Base-by-base conservation (phyloP, 2,797 vertebrate genomes). In the Sebastes taczanowskii region DNA sequence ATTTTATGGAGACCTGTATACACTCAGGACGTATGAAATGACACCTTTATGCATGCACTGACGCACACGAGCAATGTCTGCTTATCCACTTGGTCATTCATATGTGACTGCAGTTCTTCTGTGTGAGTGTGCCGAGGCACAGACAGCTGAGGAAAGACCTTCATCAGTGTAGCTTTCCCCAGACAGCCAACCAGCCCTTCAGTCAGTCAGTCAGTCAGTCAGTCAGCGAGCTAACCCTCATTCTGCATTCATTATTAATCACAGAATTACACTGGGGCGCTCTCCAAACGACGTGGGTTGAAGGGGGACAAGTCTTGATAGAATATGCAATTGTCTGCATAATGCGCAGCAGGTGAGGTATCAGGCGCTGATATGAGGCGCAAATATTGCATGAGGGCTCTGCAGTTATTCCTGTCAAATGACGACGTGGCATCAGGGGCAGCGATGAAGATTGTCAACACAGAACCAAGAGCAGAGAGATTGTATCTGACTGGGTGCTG, bases 161-260 rank as follows among this genome's bases (percentile, higher is more conserved):
- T 92, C 90, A 93, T 94, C 90, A 83, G 77, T 72, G 82, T 46
- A 71, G 60, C 83, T 18, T 49, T 89, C 86, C 83, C 80, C 83
- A 90, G 91, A 84, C 78, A 88, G 65, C 64, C 79, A 82, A 80
- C 76, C 80, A 82, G 80, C 74, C 73, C 82, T 82, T 84, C 80
- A 80, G 79, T 89, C 86, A 86, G 73, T 84, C 34, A 30, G 30
- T 84, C 34, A 30, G 30, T 32, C 80, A 80, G 78, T 89, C 85
- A 86, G 72, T 77, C 89, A 79, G 59, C 63, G 5, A 60, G 75
- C 74, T 72, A 72, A 71, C 72, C 70, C 80, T 84, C 76, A 58
- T 81, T 88, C 85, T 55, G 32, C 82, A 89, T 94, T 74, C 72
- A 95, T 95, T 95, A 94, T 95, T 92, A 86, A 93, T 91, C 89